phyloP scores from a whole-genome alignment of 2,797 vertebrate genomes.

The Borostomias antarcticus region DNA sequence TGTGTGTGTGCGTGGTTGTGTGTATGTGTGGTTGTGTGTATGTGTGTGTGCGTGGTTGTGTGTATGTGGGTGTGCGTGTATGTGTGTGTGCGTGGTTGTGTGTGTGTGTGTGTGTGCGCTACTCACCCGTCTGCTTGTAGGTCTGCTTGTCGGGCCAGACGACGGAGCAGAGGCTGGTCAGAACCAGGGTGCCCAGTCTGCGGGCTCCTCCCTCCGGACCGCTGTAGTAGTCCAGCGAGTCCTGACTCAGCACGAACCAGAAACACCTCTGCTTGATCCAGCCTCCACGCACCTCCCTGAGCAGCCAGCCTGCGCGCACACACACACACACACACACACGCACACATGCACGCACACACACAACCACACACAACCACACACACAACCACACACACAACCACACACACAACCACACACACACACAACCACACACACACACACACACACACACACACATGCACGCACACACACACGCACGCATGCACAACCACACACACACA shows the following conservation, averaged over 20 bases:
- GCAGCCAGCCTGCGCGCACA: constrained; percentile 85
- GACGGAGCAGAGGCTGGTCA: constrained; percentile 93
- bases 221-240: constrained; percentile 94
- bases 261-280: constrained; percentile 92
- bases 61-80: constrained; percentile 21
- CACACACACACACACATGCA: constrained; percentile 27
- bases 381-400: too few species aligned
- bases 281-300: constrained; percentile 85
- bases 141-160: constrained; percentile 92
- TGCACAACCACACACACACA: constrained; percentile 22
- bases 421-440: constrained; percentile 6
- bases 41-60: too few species aligned
- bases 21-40: background rate
- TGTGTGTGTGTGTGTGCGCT: constrained; percentile 21
- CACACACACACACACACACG: constrained; percentile 30
- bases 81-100: background rate
- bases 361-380: constrained; percentile 21
- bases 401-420: constrained; percentile 33
- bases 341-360: constrained; percentile 50
- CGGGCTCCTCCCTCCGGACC: constrained; percentile 84
- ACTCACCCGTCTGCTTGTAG: constrained; percentile 91
- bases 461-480: too few species aligned
- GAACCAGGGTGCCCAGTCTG: constrained; percentile 88
- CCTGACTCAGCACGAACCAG: constrained; percentile 92
- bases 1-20: too few species aligned